phyloP scores from a whole-genome alignment of 2,113 vertebrate species.

The Pelecanus crispus region DNA sequence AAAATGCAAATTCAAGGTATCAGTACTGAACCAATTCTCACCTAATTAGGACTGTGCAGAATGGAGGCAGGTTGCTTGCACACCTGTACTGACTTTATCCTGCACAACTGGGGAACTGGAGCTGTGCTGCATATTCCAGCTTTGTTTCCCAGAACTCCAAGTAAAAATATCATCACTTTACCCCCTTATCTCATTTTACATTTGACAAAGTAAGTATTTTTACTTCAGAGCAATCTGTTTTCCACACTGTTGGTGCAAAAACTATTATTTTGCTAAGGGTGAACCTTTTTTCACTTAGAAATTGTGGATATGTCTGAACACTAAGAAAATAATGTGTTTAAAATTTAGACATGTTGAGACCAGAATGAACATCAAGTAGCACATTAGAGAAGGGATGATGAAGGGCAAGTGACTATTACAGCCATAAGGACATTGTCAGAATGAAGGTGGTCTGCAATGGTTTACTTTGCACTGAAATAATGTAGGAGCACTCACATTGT shows the following conservation, averaged over 20 bases:
- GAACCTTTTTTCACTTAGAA: neutral
- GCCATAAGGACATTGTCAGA: neutral
- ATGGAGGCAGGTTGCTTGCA: neutral
- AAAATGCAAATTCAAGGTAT: neutral
- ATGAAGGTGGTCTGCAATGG: neutral
- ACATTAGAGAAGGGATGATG: neutral
- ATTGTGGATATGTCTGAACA: neutral
- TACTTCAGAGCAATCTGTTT: neutral
- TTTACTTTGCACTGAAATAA: neutral
- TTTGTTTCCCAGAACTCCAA: neutral
- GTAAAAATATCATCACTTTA: neutral
- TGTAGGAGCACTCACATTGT: neutral
- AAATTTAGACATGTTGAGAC: neutral
- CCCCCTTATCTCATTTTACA: neutral
- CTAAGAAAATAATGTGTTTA: neutral
- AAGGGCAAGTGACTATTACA: neutral
- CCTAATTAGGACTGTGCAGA: neutral
- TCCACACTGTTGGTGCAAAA: neutral
- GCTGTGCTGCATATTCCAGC: neutral
- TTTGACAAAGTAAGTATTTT: neutral
- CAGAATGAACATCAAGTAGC: neutral
- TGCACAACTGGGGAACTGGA: neutral
- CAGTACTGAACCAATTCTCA: neutral
- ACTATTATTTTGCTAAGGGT: neutral
- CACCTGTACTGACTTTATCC: neutral